Evolutionary conservation across 2,797 vertebrate genomes (phyloP).

Genomic region (Sebastes matsubarae): DNA sequence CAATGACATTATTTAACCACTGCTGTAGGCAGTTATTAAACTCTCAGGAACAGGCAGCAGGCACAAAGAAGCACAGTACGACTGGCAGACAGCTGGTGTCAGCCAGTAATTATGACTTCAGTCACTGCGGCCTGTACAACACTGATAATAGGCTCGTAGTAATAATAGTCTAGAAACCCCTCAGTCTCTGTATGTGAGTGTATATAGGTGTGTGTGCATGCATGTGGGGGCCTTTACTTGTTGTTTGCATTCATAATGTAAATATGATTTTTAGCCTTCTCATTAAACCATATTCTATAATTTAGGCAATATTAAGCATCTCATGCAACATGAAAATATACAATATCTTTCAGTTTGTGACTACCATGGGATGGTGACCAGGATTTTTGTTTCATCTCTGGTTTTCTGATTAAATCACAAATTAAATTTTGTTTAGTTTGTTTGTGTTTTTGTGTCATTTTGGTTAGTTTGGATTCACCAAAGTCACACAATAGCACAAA

Average conservation of each 20-base stretch:
- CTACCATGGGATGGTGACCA: not conserved
- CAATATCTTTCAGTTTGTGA: not conserved
- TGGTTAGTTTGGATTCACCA: too few relatives aligned
- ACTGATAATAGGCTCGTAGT: constrained; percentile 63
- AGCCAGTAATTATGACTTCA: constrained; percentile 72
- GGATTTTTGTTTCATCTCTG: not conserved
- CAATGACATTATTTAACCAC: constrained; percentile 60
- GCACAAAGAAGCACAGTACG: constrained; percentile 58
- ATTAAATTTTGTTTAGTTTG: not conserved
- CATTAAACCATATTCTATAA: not conserved
- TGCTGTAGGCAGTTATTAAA: constrained; percentile 61
- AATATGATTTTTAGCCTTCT: not conserved
- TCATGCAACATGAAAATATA: not conserved
- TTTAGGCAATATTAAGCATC: not conserved
- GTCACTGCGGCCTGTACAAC: constrained; percentile 29
- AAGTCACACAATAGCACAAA: too few relatives aligned
- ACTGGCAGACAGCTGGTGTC: constrained; percentile 59
- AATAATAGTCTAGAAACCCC: constrained; percentile 52
- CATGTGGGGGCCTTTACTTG: not conserved
- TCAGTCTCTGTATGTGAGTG: not conserved
- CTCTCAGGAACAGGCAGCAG: constrained; percentile 40
- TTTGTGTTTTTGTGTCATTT: not conserved
- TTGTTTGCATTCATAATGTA: not conserved
- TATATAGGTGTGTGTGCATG: not conserved
- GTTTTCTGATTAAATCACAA: not conserved